Evolutionary conservation across 1,140 invertebrate genomes (phyloP), one percentile per base, ranked within the genome.

Genomic region (Philotrypesis tridentata): DNA sequence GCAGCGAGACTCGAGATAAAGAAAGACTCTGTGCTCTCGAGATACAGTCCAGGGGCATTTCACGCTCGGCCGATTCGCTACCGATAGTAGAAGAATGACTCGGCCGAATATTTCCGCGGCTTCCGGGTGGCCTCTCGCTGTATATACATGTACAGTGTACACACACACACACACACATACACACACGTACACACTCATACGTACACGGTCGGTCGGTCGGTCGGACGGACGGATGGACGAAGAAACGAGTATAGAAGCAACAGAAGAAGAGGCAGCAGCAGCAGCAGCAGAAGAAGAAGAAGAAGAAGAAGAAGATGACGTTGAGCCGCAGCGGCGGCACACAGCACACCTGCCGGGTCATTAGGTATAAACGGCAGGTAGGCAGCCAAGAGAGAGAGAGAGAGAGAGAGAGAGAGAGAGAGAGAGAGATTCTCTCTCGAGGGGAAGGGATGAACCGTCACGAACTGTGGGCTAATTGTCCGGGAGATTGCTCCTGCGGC

Each of bases 401-500:
- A 33, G n/a, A 55, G 68, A 79, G 77, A 85, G 43, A 74, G 71
- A 80, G 43, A 76, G 83, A 84, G 83, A 76, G 82, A n/a, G n/a
- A n/a, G n/a, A n/a, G n/a, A n/a, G n/a, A n/a, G n/a, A n/a, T n/a
- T n/a, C 9, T 37, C 33, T 37, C 33, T 37, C 33, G 82, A 82
- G 85, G 79, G 80, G 71, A 73, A 72, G 82, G 82, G 84, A 85
- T 80, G 87, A 90, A 88, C 89, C 90, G 89, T 91, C 90, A 91
- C 90, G 89, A 91, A 90, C 89, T 87, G 84, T 87, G 87, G 88
- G 90, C 90, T 91, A 91, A 91, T 91, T 91, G 90, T 91, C 90
- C 88, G 81, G 85, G 87, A 91, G 89, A 91, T 91, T 90, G 89
- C 89, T 89, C 89, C 88, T 85, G 89, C 88, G 87, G 88, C 87